These are phyloP conservation scores for Nettapus auritus DNA, from an alignment of 2,113 vertebrate species.

Conservation along the genomic window DNA sequence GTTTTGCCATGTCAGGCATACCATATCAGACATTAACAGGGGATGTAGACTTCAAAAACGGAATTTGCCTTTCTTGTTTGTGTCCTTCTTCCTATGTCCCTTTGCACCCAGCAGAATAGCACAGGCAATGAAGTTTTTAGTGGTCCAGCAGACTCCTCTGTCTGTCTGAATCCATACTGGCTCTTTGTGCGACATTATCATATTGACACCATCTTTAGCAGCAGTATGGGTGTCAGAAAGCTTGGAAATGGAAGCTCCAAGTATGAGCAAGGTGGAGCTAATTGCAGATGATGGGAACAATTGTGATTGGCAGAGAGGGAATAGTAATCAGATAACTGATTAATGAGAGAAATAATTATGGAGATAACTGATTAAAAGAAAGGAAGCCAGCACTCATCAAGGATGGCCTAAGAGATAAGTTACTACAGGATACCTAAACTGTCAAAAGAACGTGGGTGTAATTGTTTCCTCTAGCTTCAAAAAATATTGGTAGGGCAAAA, in stretches of 20 bases:
- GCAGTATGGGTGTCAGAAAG: neutral
- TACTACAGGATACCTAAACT: neutral
- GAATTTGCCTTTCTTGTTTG: neutral
- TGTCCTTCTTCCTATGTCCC: neutral
- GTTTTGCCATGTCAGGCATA: neutral
- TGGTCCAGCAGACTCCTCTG: neutral
- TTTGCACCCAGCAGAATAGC: neutral
- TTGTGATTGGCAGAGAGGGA: neutral
- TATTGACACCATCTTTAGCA: neutral
- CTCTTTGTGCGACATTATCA: neutral
- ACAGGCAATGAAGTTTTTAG: accelerated
- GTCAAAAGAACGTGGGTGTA: neutral
- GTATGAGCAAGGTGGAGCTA: neutral
- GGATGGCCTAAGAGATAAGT: neutral
- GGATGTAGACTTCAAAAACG: neutral
- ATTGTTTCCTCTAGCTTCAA: neutral
- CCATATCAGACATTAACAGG: neutral
- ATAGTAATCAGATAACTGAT: slow-evolving; percentile 55
- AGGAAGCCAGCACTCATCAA: slow-evolving; percentile 36
- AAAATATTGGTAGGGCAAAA: neutral
- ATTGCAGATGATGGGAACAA: slow-evolving; percentile 17
- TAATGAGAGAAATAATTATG: slow-evolving; percentile 15
- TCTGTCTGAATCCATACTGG: neutral
- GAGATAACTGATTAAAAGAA: slow-evolving; percentile 26
- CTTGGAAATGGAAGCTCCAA: neutral